A percentile compares a stretch with the other conserved stretches of the same genome.
phyloP scores from a whole-genome alignment of 1,140 invertebrate species.

The Euura lappo region DNA sequence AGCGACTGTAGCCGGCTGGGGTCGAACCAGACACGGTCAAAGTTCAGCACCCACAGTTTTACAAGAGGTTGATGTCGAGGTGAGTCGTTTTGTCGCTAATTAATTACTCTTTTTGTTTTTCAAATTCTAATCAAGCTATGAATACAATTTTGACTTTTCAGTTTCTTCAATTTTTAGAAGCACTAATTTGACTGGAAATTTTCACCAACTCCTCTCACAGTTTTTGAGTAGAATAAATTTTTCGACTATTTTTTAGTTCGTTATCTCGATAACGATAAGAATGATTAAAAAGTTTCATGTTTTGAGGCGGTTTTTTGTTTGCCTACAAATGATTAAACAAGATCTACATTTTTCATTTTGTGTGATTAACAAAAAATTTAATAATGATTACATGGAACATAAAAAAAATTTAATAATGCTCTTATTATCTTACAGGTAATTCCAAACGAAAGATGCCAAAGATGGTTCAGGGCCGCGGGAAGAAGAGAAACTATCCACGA shows the following conservation, averaged over 20 bases:
- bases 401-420: too few relatives aligned
- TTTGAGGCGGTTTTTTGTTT: slow-evolving; percentile 6
- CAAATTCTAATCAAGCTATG: not conserved
- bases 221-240: too few relatives aligned
- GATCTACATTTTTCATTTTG: too few relatives aligned
- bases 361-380: too few relatives aligned
- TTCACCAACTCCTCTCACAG: too few relatives aligned
- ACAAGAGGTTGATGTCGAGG: slow-evolving; percentile 65
- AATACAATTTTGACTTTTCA: not conserved
- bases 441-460: slow-evolving; percentile 87
- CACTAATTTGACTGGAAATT: too few relatives aligned
- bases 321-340: slow-evolving; percentile 7
- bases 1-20: slow-evolving; percentile 91
- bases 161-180: not conserved
- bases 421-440: slow-evolving; percentile 83
- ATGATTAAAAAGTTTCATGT: too few relatives aligned
- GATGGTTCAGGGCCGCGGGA: slow-evolving; percentile 89
- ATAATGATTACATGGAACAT: too few relatives aligned
- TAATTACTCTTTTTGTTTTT: slow-evolving; percentile 10
- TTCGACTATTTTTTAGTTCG: too few relatives aligned
- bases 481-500: slow-evolving; percentile 90
- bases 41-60: slow-evolving; percentile 78
- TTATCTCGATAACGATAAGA: too few relatives aligned
- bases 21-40: slow-evolving; percentile 82
- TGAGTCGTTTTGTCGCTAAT: slow-evolving; percentile 19